Percentiles rank a stretch among this genome's conserved stretches.
Evolutionary conservation across 2,113 vertebrate genomes (phyloP).

Genomic region (Melanocharis versteri): DNA sequence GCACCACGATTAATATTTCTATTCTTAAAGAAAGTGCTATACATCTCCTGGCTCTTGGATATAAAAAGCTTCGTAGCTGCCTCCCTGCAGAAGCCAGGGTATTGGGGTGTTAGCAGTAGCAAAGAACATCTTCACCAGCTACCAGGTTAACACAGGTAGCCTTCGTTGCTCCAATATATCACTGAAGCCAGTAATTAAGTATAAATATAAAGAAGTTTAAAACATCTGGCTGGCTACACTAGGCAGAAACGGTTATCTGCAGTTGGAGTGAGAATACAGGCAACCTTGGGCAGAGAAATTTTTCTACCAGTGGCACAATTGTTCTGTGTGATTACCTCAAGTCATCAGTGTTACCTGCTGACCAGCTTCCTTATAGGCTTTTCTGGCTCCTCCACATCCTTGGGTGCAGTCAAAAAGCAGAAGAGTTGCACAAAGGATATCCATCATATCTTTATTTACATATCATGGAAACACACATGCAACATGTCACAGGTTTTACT

Average conservation of each 20-base stretch:
- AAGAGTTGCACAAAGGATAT: conserved; percentile 6
- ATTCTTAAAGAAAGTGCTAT: neutral
- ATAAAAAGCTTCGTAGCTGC: neutral
- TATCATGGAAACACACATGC: conserved; percentile 60
- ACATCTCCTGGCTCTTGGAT: neutral
- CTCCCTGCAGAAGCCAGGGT: neutral
- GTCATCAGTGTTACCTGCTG: neutral
- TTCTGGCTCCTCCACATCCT: neutral
- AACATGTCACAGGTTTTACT: conserved; percentile 45
- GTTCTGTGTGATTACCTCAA: neutral
- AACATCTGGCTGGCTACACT: neutral
- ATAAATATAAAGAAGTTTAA: neutral
- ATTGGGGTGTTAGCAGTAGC: neutral
- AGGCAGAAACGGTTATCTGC: neutral
- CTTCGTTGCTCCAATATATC: neutral
- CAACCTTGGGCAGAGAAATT: neutral
- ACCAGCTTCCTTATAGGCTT: neutral
- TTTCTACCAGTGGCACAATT: neutral
- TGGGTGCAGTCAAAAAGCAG: neutral
- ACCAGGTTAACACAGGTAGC: neutral
- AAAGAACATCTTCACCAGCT: neutral
- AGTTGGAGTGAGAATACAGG: neutral
- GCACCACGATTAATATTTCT: neutral
- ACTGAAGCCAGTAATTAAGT: neutral
- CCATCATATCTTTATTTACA: conserved; percentile 74